Evolutionary conservation across 2,113 vertebrate species (phyloP).

Genomic region (Grantiella picta): DNA sequence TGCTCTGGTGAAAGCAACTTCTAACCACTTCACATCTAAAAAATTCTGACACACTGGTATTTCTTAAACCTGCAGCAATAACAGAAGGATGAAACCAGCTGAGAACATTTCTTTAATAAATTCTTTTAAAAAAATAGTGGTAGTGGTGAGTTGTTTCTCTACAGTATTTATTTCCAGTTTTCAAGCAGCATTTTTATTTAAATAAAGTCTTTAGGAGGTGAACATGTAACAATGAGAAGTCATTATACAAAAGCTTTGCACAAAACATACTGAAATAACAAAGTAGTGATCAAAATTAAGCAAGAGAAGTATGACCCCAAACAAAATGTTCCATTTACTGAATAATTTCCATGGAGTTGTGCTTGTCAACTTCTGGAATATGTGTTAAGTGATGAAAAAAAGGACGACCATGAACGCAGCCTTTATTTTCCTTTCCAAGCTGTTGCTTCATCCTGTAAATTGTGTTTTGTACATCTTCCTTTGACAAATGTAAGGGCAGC

Average conservation of each 20-base stretch:
- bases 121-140: not conserved
- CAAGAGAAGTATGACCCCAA: slow-evolving; percentile 15
- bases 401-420: slow-evolving; percentile 87
- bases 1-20: not conserved
- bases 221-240: not conserved
- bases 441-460: slow-evolving; percentile 82
- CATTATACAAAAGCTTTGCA: not conserved
- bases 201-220: not conserved
- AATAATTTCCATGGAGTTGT: slow-evolving; percentile 43
- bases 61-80: not conserved
- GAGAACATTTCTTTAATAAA: slow-evolving; percentile 6
- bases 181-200: not conserved
- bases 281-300: slow-evolving; percentile 10
- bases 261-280: slow-evolving; percentile 23
- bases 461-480: slow-evolving; percentile 83
- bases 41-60: not conserved
- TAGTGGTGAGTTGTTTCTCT: not conserved
- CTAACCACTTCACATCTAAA: not conserved
- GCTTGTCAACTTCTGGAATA: slow-evolving; percentile 75
- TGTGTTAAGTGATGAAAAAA: slow-evolving; percentile 86
- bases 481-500: slow-evolving; percentile 81
- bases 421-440: slow-evolving; percentile 75
- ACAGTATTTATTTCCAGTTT: not conserved
- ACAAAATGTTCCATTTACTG: slow-evolving; percentile 57
- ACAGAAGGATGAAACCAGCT: not conserved